phyloP scores from a whole-genome alignment of 2,113 vertebrate genomes.

The Myrmecobius fasciatus region DNA sequence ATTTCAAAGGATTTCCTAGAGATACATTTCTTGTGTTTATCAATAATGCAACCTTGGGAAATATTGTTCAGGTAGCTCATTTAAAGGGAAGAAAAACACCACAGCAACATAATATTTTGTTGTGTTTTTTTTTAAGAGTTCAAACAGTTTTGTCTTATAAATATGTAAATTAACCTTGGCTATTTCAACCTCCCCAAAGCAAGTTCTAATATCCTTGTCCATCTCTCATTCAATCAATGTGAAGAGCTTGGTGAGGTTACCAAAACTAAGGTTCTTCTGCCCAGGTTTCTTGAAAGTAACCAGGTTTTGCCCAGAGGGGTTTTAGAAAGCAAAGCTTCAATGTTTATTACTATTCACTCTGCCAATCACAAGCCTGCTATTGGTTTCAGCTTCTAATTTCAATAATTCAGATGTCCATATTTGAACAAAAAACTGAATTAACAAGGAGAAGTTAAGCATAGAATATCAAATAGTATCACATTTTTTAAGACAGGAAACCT shows the following conservation, averaged over 20 bases:
- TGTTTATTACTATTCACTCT: not conserved
- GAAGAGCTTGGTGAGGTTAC: conserved; percentile 57
- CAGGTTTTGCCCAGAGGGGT: conserved; percentile 4
- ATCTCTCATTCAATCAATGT: conserved; percentile 71
- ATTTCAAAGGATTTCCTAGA: conserved; percentile 77
- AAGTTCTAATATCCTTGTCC: conserved; percentile 17
- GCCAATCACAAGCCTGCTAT: not conserved
- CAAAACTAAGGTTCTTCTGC: conserved; percentile 46
- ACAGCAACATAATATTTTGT: conserved; percentile 49
- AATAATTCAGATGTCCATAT: not conserved
- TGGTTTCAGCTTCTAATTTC: conserved; percentile 22
- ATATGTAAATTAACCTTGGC: conserved; percentile 51
- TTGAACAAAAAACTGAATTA: not conserved
- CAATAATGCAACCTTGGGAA: conserved; percentile 75
- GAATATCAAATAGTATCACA: not conserved
- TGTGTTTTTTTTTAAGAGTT: conserved; percentile 14
- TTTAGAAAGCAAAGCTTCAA: not conserved
- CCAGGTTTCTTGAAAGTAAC: conserved; percentile 28
- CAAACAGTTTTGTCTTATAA: conserved; percentile 73
- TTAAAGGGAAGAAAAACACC: conserved; percentile 71
- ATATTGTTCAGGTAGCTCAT: conserved; percentile 61
- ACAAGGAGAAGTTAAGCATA: not conserved
- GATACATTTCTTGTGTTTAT: conserved; percentile 71
- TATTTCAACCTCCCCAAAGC: conserved; percentile 14
- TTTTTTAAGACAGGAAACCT: not conserved